phyloP scores from a whole-genome alignment of 2,113 vertebrate genomes.

The Talpa occidentalis region DNA sequence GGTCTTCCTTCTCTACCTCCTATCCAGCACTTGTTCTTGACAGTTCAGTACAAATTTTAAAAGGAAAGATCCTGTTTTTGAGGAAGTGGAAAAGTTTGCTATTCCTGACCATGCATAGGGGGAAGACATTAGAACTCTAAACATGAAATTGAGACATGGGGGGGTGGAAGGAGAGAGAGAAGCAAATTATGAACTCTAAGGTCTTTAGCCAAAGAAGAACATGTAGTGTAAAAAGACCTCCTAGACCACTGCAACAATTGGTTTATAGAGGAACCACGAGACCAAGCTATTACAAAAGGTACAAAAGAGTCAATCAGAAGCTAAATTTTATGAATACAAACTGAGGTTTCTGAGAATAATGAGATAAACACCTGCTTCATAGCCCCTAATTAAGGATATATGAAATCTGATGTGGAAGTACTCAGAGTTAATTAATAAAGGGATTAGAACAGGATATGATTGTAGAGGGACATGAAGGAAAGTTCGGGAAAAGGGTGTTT shows the following conservation, averaged over 20 bases:
- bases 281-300: neutral
- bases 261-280: neutral
- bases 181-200: neutral
- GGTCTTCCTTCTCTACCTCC: too few relatives aligned
- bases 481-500: neutral
- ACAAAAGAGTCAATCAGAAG: neutral
- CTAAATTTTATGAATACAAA: neutral
- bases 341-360: neutral
- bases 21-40: too few relatives aligned
- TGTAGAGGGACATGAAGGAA: neutral
- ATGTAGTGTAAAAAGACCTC: neutral
- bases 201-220: neutral
- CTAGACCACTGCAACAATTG: neutral
- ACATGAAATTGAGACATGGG: neutral
- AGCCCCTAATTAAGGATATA: neutral
- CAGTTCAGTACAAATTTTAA: slow-evolving; percentile 1
- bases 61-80: neutral
- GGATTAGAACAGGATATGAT: neutral
- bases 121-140: neutral
- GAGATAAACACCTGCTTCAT: neutral
- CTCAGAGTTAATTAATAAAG: neutral
- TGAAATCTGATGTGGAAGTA: neutral
- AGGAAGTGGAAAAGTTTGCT: neutral
- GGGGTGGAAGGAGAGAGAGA: too few relatives aligned
- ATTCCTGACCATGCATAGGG: neutral